Conservation (phyloP, 2,113 vertebrate species). For the Coreoperca whiteheadi region DNA sequence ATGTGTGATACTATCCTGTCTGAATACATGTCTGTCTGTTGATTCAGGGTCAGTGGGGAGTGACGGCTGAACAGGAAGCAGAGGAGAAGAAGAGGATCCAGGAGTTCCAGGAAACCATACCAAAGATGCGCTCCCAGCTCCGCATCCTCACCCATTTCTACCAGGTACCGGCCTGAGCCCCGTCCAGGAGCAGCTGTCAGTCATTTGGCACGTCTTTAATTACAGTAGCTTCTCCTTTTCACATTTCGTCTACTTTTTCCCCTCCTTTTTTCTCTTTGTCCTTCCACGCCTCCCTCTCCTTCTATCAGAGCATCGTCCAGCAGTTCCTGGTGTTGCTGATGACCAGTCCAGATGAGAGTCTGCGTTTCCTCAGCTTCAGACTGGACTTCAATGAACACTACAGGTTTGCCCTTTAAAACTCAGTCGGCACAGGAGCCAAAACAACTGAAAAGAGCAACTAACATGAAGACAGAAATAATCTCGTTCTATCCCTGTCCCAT, state of each 20-base stretch:
- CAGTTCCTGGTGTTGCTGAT: constrained; percentile 95
- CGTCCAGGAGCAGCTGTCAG: background rate
- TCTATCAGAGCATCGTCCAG: constrained; percentile 92
- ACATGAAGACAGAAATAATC: background rate
- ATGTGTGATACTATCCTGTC: background rate
- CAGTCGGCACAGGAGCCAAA: background rate
- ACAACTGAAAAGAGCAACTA: background rate
- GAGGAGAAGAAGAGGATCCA: constrained; percentile 90
- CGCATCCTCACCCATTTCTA: constrained; percentile 96
- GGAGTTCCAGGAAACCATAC: constrained; percentile 93
- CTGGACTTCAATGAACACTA: constrained; percentile 97
- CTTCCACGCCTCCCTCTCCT: too few relatives aligned
- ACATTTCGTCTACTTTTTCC: background rate
- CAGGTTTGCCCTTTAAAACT: constrained; percentile 68
- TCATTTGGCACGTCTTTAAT: background rate
- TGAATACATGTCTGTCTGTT: background rate
- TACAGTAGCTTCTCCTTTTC: background rate
- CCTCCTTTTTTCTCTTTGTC: background rate
- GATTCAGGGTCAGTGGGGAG: constrained; percentile 93
- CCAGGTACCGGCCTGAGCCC: constrained; percentile 85
- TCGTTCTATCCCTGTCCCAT: background rate
- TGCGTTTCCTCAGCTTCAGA: constrained; percentile 96
- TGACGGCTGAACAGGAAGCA: constrained; percentile 91
- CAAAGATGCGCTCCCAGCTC: constrained; percentile 95
- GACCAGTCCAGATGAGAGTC: constrained; percentile 92